Conservation (phyloP, 2,113 vertebrate species). For the Takifugu flavidus region DNA sequence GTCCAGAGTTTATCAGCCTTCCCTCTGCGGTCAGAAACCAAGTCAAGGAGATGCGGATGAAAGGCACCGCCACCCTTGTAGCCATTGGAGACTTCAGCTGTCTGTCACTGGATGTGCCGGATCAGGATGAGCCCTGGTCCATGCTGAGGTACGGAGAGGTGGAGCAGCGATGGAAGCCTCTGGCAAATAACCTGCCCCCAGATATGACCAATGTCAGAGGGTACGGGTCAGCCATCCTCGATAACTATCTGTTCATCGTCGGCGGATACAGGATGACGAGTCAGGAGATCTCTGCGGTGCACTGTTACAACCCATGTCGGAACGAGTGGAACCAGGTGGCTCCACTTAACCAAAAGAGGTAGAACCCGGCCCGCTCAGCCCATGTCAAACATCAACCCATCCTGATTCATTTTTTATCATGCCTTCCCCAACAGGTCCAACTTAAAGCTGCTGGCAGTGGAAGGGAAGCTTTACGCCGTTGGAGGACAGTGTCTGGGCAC, state of each 20-base stretch:
- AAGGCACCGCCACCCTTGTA: constrained; percentile 81
- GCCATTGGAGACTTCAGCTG: constrained; percentile 84
- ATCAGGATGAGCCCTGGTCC: constrained; percentile 80
- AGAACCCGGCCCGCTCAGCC: constrained; percentile 2
- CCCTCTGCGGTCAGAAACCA: constrained; percentile 72
- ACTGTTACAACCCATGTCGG: constrained; percentile 90
- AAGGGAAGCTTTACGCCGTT: constrained; percentile 88
- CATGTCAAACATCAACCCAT: not conserved
- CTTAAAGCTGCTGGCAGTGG: constrained; percentile 90
- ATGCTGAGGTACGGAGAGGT: constrained; percentile 86
- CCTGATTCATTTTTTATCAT: not conserved
- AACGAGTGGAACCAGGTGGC: constrained; percentile 90
- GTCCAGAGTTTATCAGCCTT: constrained; percentile 77
- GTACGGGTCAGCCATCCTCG: constrained; percentile 83
- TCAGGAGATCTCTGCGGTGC: constrained; percentile 89
- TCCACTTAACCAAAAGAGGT: constrained; percentile 97
- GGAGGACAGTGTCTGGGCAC: constrained; percentile 90
- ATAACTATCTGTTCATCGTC: constrained; percentile 93
- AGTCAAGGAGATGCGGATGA: constrained; percentile 81
- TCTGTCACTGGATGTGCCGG: constrained; percentile 69
- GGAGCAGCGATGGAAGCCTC: constrained; percentile 83
- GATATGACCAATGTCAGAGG: constrained; percentile 88
- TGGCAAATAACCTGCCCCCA: constrained; percentile 80
- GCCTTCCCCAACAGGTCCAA: constrained; percentile 81
- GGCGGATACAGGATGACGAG: constrained; percentile 89